Conservation (phyloP, 2,113 vertebrate genomes). For the Pseudorhombus dupliciocellatus region DNA sequence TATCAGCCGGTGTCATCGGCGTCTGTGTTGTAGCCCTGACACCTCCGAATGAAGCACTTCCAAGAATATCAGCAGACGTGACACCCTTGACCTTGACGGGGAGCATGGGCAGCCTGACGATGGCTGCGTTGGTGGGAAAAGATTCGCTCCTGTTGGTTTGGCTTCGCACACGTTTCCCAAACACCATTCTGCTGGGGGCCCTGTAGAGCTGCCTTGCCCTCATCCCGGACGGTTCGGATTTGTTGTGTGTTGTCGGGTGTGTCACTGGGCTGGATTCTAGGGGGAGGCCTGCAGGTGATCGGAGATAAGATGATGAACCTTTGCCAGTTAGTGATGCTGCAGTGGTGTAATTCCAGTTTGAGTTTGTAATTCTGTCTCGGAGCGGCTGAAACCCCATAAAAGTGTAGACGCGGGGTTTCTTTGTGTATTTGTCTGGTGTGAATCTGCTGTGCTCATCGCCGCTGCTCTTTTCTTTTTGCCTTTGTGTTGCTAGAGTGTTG, state of each 20-base stretch:
- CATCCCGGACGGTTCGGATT: background rate
- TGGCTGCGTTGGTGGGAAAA: background rate
- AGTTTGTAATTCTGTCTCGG: background rate
- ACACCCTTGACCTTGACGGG: background rate
- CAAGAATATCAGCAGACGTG: conserved; percentile 47
- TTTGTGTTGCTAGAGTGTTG: background rate
- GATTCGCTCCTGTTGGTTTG: background rate
- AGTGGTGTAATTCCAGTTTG: background rate
- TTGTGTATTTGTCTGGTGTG: background rate
- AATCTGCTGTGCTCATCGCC: background rate
- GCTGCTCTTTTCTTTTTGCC: background rate
- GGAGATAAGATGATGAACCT: conserved; percentile 2
- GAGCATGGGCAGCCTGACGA: conserved; percentile 17
- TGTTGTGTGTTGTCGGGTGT: background rate
- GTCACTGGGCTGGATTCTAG: background rate
- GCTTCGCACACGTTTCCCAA: conserved; percentile 33
- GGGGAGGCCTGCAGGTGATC: background rate
- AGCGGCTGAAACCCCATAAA: background rate
- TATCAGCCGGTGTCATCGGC: background rate
- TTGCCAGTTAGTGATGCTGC: background rate
- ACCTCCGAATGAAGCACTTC: conserved; percentile 50
- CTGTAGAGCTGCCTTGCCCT: background rate
- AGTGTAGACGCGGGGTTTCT: background rate
- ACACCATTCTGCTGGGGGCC: conserved; percentile 45
- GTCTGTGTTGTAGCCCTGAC: background rate